Evolutionary conservation across 1,140 invertebrate genomes (phyloP).

Genomic region (Mamestra configurata): DNA sequence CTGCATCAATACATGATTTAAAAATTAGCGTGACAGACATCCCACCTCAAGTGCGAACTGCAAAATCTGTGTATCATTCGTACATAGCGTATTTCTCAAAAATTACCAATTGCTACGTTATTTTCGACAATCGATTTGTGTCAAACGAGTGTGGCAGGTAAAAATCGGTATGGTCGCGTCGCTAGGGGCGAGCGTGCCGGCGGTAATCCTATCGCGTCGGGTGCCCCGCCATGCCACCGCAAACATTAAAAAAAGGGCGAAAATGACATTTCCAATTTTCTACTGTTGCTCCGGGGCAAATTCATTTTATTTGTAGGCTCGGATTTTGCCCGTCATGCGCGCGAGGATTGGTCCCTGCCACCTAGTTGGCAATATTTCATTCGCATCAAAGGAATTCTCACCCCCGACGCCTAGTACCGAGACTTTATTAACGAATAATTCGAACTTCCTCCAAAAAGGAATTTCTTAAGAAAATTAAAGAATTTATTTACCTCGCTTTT

Average conservation of each 20-base stretch:
- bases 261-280: constrained; percentile 88
- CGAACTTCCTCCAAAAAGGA: constrained; percentile 67
- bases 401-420: constrained; percentile 55
- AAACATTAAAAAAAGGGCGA: constrained; percentile 84
- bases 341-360: constrained; percentile 48
- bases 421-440: constrained; percentile 80
- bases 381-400: constrained; percentile 76
- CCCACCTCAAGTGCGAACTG: background rate
- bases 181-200: constrained; percentile 64
- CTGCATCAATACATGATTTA: too few relatives aligned
- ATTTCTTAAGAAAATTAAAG: constrained; percentile 77
- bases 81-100: constrained; percentile 61
- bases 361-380: constrained; percentile 75
- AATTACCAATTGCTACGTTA: constrained; percentile 73
- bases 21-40: too few relatives aligned
- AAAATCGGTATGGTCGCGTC: constrained; percentile 62
- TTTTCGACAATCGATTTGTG: constrained; percentile 71
- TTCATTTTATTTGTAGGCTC: constrained; percentile 84
- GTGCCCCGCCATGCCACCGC: constrained; percentile 67
- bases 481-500: constrained; percentile 73
- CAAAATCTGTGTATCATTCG: background rate
- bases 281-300: constrained; percentile 81
- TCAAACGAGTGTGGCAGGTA: constrained; percentile 71
- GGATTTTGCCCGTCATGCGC: constrained; percentile 77
- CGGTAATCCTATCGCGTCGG: constrained; percentile 76